Conservation (phyloP, 1,140 invertebrate species). For the Diorhabda elongata region DNA sequence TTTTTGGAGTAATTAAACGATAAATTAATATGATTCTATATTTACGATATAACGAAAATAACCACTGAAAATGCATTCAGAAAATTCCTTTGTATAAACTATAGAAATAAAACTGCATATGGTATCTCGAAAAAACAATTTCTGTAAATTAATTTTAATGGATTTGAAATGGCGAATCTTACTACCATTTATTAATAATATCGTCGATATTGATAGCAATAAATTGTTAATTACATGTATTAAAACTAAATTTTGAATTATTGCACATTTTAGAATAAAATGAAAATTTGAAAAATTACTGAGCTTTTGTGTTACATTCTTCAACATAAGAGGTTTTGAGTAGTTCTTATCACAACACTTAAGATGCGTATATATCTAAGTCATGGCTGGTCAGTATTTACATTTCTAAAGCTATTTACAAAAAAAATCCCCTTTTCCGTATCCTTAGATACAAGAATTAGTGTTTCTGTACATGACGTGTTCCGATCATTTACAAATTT, state of each 20-base stretch:
- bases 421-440: slow-evolving; percentile 32
- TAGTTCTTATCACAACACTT: slow-evolving; percentile 37
- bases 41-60: not conserved
- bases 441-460: slow-evolving; percentile 32
- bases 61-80: not conserved
- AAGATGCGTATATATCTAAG: slow-evolving; percentile 34
- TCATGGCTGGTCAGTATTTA: slow-evolving; percentile 41
- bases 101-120: not conserved
- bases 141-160: too few relatives aligned
- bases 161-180: too few relatives aligned
- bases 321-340: slow-evolving; percentile 5
- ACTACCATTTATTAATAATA: too few relatives aligned
- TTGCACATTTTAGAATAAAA: too few relatives aligned
- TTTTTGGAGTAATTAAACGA: not conserved
- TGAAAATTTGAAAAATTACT: too few relatives aligned
- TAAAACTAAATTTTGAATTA: too few relatives aligned
- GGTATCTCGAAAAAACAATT: too few relatives aligned
- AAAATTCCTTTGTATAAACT: not conserved
- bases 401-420: slow-evolving; percentile 42
- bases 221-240: too few relatives aligned
- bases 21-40: not conserved
- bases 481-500: slow-evolving; percentile 38
- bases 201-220: too few relatives aligned
- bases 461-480: slow-evolving; percentile 30
- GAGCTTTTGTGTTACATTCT: slow-evolving; percentile 25